Percentiles rank a stretch among this genome's conserved stretches.
phyloP scores from a whole-genome alignment of 2,888 invertebrate genomes.

The Lottia gigantea region DNA sequence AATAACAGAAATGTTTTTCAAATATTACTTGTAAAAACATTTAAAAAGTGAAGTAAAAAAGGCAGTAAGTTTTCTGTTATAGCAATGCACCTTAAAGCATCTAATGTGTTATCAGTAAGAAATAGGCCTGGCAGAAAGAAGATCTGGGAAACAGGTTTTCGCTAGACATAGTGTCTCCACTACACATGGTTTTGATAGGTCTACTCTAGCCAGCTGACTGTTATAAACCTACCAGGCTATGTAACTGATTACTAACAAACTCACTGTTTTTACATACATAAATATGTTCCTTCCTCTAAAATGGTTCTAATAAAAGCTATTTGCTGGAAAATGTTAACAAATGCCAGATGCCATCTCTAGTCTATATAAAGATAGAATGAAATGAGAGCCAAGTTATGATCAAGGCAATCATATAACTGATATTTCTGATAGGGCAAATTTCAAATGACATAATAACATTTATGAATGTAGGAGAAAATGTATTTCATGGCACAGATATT shows the following conservation, averaged over 20 bases:
- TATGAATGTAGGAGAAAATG: neutral
- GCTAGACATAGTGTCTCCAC: constrained; percentile 30
- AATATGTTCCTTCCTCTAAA: constrained; percentile 32
- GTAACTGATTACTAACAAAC: constrained; percentile 31
- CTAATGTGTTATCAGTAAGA: constrained; percentile 5
- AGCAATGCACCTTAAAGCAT: constrained; percentile 7
- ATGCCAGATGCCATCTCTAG: constrained; percentile 15
- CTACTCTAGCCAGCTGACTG: constrained; percentile 20
- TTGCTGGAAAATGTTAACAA: constrained; percentile 27
- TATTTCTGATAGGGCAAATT: neutral
- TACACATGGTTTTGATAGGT: constrained; percentile 27
- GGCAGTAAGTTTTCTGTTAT: constrained; percentile 6
- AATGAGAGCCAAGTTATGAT: neutral
- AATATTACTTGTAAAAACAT: constrained; percentile 10
- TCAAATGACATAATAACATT: neutral
- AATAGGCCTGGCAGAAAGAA: constrained; percentile 14
- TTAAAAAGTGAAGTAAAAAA: neutral
- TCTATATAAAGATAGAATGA: constrained; percentile 6
- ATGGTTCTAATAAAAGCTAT: constrained; percentile 26
- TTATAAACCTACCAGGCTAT: constrained; percentile 12
- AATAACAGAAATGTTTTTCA: constrained; percentile 9
- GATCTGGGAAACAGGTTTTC: constrained; percentile 29
- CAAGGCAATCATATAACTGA: neutral
- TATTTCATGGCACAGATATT: too few species aligned
- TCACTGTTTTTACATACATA: constrained; percentile 32